These are phyloP conservation scores for Polydrusus cervinus DNA, from an alignment of 2,888 invertebrate genomes.

Conservation along the genomic window DNA sequence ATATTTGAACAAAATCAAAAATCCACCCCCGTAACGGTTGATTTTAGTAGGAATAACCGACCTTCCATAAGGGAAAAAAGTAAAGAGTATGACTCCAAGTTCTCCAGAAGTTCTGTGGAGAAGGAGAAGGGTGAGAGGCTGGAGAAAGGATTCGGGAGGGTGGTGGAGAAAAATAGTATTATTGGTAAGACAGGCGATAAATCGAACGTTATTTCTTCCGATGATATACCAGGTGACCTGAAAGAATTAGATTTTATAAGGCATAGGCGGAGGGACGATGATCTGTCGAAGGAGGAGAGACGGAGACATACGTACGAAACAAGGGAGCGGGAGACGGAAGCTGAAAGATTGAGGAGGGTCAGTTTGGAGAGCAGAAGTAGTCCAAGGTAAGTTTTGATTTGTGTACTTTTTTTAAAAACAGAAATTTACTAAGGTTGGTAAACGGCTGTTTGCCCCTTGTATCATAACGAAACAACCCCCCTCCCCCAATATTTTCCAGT, in stretches of 20 bases:
- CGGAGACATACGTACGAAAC: constrained; percentile 66
- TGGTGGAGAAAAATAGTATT: constrained; percentile 37
- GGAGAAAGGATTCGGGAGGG: constrained; percentile 33
- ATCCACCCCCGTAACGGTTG: constrained; percentile 50
- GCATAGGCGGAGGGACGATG: constrained; percentile 58
- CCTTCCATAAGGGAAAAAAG: constrained; percentile 47
- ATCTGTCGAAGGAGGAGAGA: constrained; percentile 60
- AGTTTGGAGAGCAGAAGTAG: constrained; percentile 67
- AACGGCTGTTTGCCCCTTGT: too few species aligned
- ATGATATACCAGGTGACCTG: constrained; percentile 54
- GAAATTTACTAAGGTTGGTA: too few species aligned
- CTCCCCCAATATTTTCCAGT: too few species aligned
- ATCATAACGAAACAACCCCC: too few species aligned
- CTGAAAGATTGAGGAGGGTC: constrained; percentile 65
- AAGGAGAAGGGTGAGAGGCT: constrained; percentile 39
- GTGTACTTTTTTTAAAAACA: too few species aligned
- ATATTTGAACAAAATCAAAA: constrained; percentile 64
- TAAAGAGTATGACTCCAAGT: constrained; percentile 53
- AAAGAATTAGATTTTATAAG: constrained; percentile 61
- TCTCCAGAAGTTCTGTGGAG: constrained; percentile 54
- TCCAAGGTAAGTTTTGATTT: constrained; percentile 64
- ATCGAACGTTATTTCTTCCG: constrained; percentile 40
- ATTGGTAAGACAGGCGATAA: constrained; percentile 45
- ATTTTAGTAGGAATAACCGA: constrained; percentile 50
- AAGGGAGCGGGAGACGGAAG: constrained; percentile 64